Base-by-base conservation (phyloP, 1,140 invertebrate genomes). In the Drosophila kikkawai region DNA sequence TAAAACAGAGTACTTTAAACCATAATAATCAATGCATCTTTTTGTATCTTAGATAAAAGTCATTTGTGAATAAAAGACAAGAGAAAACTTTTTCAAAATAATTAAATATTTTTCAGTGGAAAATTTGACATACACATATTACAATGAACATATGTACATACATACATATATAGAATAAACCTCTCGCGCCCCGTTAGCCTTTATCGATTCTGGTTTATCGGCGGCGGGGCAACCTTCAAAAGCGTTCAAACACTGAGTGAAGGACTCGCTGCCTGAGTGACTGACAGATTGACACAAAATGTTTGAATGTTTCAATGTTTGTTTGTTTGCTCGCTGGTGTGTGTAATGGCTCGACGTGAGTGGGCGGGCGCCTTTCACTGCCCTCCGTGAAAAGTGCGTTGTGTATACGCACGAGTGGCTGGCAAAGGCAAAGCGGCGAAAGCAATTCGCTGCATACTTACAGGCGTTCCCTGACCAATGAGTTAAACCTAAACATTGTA, bases 181-280 rank as follows among this genome's bases (percentile, higher is more conserved):
- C 26, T 39, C 44, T 48, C 17, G 57, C 73, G 50, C 68, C 66
- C 61, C 66, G 66, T 68, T 70, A 64, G 53, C 73, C 56, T 55
- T 76, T 79, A 86, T 86, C 79, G 82, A 86, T 86, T 86, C 66
- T 22, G 66, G 63, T 63, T 79, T 82, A 87, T 86, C 76, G 81
- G 47, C 79, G 37, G 44, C 41, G 47, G 53, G 53, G 42, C 36
- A 79, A 60, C 51, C 39, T 69, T 48, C 48, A 67, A 34, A 59
- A 77, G 74, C 60, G 70, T 61, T 73, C 57, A 64, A 29, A 83
- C 51, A 55, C 48, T 65, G 58, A 60, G 67, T 60, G 61, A 70
- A 53, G 69, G 48, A 61, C 64, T 47, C 37, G 26, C 34, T 56
- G 59, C 61, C 51, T 64, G 64, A 75, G 60, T 67, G 61, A 80